Conservation (phyloP, 1,140 invertebrate species). For the Pseudomyrmex concolor region DNA sequence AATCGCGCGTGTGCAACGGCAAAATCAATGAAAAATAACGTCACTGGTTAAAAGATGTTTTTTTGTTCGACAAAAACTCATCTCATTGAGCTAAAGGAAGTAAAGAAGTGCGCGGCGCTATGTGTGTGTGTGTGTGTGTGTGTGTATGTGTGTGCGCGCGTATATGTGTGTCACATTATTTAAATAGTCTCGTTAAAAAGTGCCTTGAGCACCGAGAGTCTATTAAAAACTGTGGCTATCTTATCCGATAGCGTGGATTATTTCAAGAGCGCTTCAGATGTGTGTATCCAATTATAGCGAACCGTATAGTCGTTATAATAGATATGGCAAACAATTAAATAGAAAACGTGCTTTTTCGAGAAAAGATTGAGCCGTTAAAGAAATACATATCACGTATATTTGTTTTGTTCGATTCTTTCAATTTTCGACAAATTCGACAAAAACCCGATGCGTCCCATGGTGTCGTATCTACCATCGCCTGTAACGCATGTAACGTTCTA, state of each 20-base stretch:
- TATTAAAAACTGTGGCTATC: conserved; percentile 55
- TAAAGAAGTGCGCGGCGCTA: background rate
- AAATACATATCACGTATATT: conserved; percentile 15
- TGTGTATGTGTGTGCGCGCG: too few species aligned
- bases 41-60: background rate
- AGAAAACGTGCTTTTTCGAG: conserved; percentile 51
- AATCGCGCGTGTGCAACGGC: too few species aligned
- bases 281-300: conserved; percentile 62
- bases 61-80: background rate
- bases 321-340: conserved; percentile 56
- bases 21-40: conserved; percentile 15
- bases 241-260: conserved; percentile 46
- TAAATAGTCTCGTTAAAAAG: conserved; percentile 56
- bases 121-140: background rate
- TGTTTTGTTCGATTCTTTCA: conserved; percentile 39
- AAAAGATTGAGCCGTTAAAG: conserved; percentile 42
- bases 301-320: conserved; percentile 51
- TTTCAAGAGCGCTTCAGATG: conserved; percentile 51
- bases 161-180: conserved; percentile 18
- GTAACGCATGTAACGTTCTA: conserved; percentile 1
- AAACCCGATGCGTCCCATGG: too few species aligned
- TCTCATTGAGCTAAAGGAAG: conserved; percentile 25
- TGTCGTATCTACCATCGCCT: background rate
- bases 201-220: conserved; percentile 31
- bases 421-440: conserved; percentile 12